Evolutionary conservation across 2,113 vertebrate genomes (phyloP), one percentile per base, ranked within the genome.

Genomic region (Ia io): DNA sequence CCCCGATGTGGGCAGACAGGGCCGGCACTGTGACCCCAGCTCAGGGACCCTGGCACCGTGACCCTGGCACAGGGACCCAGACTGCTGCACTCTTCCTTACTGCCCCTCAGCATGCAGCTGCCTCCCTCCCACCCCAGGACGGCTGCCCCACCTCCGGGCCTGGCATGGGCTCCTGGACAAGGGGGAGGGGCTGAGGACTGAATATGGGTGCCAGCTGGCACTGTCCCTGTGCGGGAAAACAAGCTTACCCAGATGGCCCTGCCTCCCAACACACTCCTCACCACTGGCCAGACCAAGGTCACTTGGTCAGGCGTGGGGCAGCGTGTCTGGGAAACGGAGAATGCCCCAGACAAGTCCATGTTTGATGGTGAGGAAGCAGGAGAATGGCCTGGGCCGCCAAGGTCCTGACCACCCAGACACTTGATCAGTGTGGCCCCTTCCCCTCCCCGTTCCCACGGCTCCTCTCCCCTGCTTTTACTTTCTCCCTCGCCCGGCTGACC

Each of bases 71-170:
- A 0, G 4, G 49, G 77, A 10, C 16, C 12, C 18, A 7, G n/a
- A 32, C 0, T 0, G 17, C 17, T 0, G 11, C 13, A 22, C n/a
- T 28, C 63, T 69, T 49, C 6, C 49, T 14, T 69, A 30, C n/a
- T 16, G 3, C 9, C 25, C 61, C 40, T n/a, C 20, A 49, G 20
- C 3, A 6, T 2, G 28, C 2, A 20, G 59, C 49, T 2, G 32
- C 35, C 22, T 37, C n/a, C 40, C 1, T 88, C 28, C 17, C 37
- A 59, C 47, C 23, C 11, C 3, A 53, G 30, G 47, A 42, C 0
- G 4, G 40, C 17, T 30, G 30, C 49, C 32, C 67, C 5, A 6
- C 4, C 18, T 25, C 56, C 2, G 0, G 22, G 9, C 30, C 18
- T 3, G n/a, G 20, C 37, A 1, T 25, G 0, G 6, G 5, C 49